Base-by-base conservation (phyloP, 2,797 vertebrate genomes). In the Zenarchopterus dispar region DNA sequence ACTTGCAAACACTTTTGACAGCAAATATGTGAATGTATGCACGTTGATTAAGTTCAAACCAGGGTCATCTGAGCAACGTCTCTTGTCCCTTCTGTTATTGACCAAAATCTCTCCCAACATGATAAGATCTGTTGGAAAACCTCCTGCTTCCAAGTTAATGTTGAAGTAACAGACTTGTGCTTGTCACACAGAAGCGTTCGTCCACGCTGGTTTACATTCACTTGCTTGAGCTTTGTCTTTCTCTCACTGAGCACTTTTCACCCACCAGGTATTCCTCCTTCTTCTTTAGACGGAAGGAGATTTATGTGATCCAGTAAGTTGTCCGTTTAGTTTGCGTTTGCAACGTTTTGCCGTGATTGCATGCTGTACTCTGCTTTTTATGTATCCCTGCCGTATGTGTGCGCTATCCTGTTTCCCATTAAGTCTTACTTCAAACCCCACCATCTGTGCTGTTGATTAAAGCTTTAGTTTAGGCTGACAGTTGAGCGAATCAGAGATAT, bases 281-380 rank as follows among this genome's bases (percentile, higher is more conserved):
- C 95, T 99, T 99, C 95, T 98, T 98, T 95, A 97, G 95, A 93
- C 96, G 96, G 88, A 99, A 99, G 93, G 98, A 99, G 91, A 98
- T 99, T 92, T 99, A 97, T 98, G 96, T 99, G 91, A 99, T 99
- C 90, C 98, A 99, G 98, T 99, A 98, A 99, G 98, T 99, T 81
- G 67, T 57, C 42, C n/a, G 61, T 64, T 62, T 51, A 46, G 33
- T 21, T 13, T 47, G 62, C 24, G 67, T 73, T 73, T 74, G 73
- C 4, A 23, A 24, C 17, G 2, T 54, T 65, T 81, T 67, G 45
- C 19, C 61, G 56, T 58, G 50, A 54, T 44, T 79, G 70, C 62
- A 52, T 73, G 57, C 31, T 56, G 17, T 17, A 3, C 57, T 59
- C 23, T 22, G 17, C 21, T 23, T 51, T 56, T n/a, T 23, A 56